Evolutionary conservation across 1,140 invertebrate genomes (phyloP), one percentile per base, ranked within the genome.

Genomic region (Drosophila busckii): DNA sequence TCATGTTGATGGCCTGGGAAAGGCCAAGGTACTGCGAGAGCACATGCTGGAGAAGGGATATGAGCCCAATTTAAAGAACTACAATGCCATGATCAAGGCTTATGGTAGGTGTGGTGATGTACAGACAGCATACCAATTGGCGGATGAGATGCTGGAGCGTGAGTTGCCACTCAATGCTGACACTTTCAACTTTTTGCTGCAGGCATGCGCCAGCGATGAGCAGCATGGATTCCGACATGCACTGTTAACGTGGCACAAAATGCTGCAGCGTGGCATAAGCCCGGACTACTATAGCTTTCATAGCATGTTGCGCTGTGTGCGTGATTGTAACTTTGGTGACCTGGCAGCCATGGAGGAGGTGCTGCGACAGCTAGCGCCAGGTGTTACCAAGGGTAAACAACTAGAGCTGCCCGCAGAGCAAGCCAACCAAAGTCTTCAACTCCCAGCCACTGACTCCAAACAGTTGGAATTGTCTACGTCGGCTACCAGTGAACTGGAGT

Each of bases 71-170:
- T 73, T 91, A 1, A 91, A 91, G 2, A 95, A 94, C 83, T 97
- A 95, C 65, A 93, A 96, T 90, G 90, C 93, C 2, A 93, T 97
- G 92, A 94, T 98, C 4, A 97, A 96, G 90, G 94, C 95, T 2
- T 98, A 95, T 90, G 95, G 94, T 2, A 88, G 92, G 58, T 94
- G 94, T 88, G 93, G 93, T 3, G 92, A 96, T 85, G 70, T 96
- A 7, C 50, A 90, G 35, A 92, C 90, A 37, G 94, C 95, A 3
- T 97, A 97, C 88, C 61, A 90, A 75, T 80, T 97, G 41, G 92
- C 94, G 5, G 95, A 98, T 89, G 93, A 97, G 90, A 96, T 97
- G 93, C 65, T 88, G 1, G 88, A 91, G 20, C 92, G 92, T 38
- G 88, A 90, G 38, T 86, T 94, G n/a, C 82, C 87, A 34, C 87